Percentiles rank a stretch among this genome's conserved stretches.
phyloP scores from a whole-genome alignment of 2,888 invertebrate species.

The Cheilosia soror region DNA sequence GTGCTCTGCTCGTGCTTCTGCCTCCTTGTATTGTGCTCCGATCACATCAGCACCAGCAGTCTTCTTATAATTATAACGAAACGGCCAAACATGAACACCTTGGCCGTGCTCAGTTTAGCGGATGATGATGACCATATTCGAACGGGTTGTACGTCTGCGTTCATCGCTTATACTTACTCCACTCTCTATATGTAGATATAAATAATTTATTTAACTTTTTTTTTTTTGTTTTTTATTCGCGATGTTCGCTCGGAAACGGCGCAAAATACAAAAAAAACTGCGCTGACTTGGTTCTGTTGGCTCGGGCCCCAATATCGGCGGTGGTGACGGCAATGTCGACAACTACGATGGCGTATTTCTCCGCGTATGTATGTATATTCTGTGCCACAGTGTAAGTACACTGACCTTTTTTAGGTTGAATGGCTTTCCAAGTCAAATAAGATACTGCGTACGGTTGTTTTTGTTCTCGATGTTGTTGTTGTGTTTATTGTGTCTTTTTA shows the following conservation, averaged over 20 bases:
- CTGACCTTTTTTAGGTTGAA: constrained; percentile 75
- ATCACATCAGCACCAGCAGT: constrained; percentile 53
- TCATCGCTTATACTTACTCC: constrained; percentile 1
- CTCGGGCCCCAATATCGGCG: constrained; percentile 13
- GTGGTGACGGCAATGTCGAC: constrained; percentile 17
- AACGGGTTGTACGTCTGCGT: constrained; percentile 24
- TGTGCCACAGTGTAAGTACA: constrained; percentile 72
- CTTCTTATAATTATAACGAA: constrained; percentile 58
- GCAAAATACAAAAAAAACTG: constrained; percentile 35
- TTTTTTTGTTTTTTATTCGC: constrained; percentile 15
- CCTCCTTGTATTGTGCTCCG: constrained; percentile 26
- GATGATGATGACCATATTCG: constrained; percentile 66
- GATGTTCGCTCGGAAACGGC: constrained; percentile 46
- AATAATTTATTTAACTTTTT: constrained; percentile 64
- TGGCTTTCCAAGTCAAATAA: constrained; percentile 67
- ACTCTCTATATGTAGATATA: constrained; percentile 51
- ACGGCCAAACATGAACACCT: constrained; percentile 70
- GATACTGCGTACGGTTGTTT: constrained; percentile 70
- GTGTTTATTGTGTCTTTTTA: constrained; percentile 38
- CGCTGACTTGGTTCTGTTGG: not conserved
- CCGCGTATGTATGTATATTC: constrained; percentile 39
- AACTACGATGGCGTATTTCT: constrained; percentile 40
- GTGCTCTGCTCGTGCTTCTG: constrained; percentile 25
- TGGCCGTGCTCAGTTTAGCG: constrained; percentile 71
- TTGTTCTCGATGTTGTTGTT: not conserved